Conservation (phyloP, 2,888 invertebrate species). For the Oegoconia quadripuncta region DNA sequence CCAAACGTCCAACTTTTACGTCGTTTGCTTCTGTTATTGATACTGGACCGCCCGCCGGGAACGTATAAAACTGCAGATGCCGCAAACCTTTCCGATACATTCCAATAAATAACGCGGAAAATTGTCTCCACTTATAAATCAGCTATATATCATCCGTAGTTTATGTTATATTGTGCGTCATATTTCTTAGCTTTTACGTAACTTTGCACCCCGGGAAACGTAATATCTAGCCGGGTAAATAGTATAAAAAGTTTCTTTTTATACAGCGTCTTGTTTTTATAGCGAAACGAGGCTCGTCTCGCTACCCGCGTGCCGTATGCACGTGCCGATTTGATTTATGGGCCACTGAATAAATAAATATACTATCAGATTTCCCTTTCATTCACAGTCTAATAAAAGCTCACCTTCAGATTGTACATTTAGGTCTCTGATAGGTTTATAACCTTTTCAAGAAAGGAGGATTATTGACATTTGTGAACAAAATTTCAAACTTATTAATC, state of each 20-base stretch:
- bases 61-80: constrained; percentile 37
- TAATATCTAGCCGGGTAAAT: constrained; percentile 43
- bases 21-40: constrained; percentile 61
- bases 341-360: constrained; percentile 63
- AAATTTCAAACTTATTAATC: no score
- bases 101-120: constrained; percentile 57
- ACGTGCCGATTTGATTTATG: constrained; percentile 72
- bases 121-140: constrained; percentile 49
- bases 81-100: constrained; percentile 44
- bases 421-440: no score
- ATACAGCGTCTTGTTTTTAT: constrained; percentile 20
- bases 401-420: no score
- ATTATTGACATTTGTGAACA: no score
- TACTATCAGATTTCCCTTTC: constrained; percentile 36
- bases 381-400: constrained; percentile 14
- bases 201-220: constrained; percentile 40
- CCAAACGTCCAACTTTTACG: constrained; percentile 54
- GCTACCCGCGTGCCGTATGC: constrained; percentile 42
- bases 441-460: no score
- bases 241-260: constrained; percentile 45
- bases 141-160: constrained; percentile 51
- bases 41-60: constrained; percentile 40
- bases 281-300: constrained; percentile 18
- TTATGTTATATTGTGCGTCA: constrained; percentile 48
- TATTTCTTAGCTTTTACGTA: constrained; percentile 48